Percentiles rank a stretch among this genome's conserved stretches.
These are phyloP conservation scores for Aix galericulata DNA, from an alignment of 2,113 vertebrate genomes.

Conservation along the genomic window DNA sequence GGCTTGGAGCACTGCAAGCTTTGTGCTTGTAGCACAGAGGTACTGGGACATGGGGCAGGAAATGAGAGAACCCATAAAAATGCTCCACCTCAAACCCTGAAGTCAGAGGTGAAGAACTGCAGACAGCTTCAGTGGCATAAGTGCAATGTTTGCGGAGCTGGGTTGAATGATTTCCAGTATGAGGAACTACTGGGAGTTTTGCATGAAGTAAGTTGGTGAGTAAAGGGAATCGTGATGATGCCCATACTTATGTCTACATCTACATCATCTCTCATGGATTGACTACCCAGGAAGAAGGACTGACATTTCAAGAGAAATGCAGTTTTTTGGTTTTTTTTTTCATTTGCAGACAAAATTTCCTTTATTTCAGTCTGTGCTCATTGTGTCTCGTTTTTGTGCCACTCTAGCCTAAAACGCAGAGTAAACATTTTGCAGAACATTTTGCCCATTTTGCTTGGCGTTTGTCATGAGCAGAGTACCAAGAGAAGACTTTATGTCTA, in stretches of 20 bases:
- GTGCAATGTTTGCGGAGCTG: background rate
- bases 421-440: background rate
- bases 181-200: background rate
- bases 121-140: background rate
- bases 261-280: background rate
- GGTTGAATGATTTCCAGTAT: background rate
- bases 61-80: background rate
- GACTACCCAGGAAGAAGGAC: background rate
- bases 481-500: background rate
- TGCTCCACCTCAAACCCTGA: background rate
- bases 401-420: background rate
- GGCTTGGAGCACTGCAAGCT: background rate
- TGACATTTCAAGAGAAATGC: background rate
- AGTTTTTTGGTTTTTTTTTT: background rate
- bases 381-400: background rate
- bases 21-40: background rate
- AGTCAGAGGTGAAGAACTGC: background rate
- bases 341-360: background rate
- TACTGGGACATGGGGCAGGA: background rate
- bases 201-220: background rate
- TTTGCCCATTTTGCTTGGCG: background rate
- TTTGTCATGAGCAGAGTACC: fast-evolving
- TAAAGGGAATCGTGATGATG: background rate
- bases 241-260: background rate
- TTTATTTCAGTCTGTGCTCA: background rate